Conservation (phyloP, 2,797 vertebrate species). For the Nyctibius grandis region DNA sequence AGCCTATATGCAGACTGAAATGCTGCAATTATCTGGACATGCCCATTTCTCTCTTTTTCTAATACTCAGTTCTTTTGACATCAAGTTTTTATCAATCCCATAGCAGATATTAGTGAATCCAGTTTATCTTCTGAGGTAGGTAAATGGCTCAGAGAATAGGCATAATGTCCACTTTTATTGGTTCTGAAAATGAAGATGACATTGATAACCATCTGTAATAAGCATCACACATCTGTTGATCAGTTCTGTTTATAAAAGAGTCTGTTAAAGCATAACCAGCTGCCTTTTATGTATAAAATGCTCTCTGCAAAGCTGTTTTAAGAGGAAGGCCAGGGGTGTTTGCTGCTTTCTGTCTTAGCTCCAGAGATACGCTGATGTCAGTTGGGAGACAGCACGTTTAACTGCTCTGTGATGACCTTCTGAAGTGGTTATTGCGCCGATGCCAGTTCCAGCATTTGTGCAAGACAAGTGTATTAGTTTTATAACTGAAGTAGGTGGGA, state of each 20-base stretch:
- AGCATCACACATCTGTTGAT: conserved; percentile 1
- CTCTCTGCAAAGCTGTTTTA: neutral
- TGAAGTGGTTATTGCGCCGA: neutral
- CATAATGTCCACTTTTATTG: neutral
- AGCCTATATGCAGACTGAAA: conserved; percentile 13
- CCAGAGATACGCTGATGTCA: neutral
- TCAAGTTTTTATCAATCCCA: neutral
- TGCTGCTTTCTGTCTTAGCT: neutral
- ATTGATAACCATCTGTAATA: neutral
- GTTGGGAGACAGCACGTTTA: neutral
- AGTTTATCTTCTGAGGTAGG: conserved; percentile 19
- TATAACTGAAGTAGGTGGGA: neutral
- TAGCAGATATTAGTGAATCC: conserved; percentile 14
- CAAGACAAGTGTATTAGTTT: neutral
- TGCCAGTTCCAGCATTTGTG: neutral
- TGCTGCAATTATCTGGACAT: conserved; percentile 39
- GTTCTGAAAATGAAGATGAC: neutral
- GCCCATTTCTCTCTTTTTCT: neutral
- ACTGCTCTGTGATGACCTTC: neutral
- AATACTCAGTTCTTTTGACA: conserved; percentile 16
- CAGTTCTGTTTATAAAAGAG: neutral
- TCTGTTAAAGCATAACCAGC: conserved; percentile 11
- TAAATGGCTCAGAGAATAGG: neutral
- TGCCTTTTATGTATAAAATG: neutral
- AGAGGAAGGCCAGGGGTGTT: neutral